Conservation (phyloP, 2,113 vertebrate genomes). For the Lycocorax pyrrhopterus region DNA sequence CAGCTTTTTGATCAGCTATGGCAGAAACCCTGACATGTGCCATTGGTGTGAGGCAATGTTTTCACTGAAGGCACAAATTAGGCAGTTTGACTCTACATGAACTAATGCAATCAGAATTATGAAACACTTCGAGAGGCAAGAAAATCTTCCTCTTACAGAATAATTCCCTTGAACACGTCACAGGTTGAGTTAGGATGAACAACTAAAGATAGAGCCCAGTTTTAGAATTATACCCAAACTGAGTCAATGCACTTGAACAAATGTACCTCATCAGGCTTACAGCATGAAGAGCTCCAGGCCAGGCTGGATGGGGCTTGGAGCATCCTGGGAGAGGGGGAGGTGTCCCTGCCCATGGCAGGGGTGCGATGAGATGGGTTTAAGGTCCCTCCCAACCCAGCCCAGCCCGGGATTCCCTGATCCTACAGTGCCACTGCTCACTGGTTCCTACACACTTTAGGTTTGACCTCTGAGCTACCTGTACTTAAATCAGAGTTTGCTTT, state of each 20-base stretch:
- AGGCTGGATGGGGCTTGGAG: background rate
- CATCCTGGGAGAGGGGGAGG: background rate
- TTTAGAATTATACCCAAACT: background rate
- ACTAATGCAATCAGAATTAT: background rate
- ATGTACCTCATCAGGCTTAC: fast-evolving
- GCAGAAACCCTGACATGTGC: background rate
- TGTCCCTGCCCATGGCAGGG: background rate
- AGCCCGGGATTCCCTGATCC: background rate
- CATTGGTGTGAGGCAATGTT: fast-evolving
- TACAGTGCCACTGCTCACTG: background rate
- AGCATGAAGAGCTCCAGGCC: background rate
- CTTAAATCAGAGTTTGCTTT: background rate
- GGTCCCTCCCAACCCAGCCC: background rate
- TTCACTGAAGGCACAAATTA: background rate
- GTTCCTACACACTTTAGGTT: background rate
- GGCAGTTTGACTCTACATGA: background rate
- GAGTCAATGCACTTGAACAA: background rate
- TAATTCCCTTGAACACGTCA: fast-evolving
- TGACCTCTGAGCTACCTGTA: background rate
- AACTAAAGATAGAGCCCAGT: fast-evolving
- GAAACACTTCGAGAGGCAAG: background rate
- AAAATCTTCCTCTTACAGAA: fast-evolving
- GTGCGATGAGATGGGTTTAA: background rate
- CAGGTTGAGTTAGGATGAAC: background rate
- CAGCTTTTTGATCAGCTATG: background rate